Conservation (phyloP, 2,113 vertebrate species). For the Sinocyclocheilus anophthalmus region DNA sequence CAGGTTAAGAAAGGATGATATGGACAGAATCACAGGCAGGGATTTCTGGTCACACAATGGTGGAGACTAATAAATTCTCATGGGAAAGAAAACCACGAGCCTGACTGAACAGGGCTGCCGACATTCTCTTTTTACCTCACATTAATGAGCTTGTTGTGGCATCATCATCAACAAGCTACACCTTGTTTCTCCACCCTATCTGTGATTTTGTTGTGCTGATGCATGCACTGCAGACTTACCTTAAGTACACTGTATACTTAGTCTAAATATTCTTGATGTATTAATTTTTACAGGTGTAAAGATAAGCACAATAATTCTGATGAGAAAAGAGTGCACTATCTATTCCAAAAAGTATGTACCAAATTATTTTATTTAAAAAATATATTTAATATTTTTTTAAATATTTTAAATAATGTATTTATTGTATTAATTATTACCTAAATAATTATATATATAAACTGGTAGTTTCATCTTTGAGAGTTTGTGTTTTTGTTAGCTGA, state of each 20-base stretch:
- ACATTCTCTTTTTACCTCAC: neutral
- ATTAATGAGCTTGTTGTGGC: neutral
- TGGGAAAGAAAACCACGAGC: neutral
- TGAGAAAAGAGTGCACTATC: neutral
- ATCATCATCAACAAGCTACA: no score
- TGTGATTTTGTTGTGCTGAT: no score
- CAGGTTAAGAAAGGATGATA: neutral
- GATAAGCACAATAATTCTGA: neutral
- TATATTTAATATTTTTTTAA: no score
- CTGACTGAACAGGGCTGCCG: neutral
- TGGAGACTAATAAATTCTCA: neutral
- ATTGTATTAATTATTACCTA: no score
- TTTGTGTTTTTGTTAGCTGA: neutral
- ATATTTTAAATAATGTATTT: no score
- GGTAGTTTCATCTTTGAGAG: neutral
- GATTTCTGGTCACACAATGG: neutral
- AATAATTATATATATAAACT: no score
- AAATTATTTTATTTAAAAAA: neutral
- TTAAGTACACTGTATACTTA: no score
- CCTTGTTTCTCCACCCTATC: neutral
- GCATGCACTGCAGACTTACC: neutral
- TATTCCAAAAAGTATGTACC: slow-evolving; percentile 3
- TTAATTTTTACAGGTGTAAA: slow-evolving; percentile 26
- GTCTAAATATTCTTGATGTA: neutral
- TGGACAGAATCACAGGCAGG: neutral